Percentiles rank a stretch among this genome's conserved stretches.
phyloP scores from a whole-genome alignment of 2,113 vertebrate species.

The Callorhinus ursinus region DNA sequence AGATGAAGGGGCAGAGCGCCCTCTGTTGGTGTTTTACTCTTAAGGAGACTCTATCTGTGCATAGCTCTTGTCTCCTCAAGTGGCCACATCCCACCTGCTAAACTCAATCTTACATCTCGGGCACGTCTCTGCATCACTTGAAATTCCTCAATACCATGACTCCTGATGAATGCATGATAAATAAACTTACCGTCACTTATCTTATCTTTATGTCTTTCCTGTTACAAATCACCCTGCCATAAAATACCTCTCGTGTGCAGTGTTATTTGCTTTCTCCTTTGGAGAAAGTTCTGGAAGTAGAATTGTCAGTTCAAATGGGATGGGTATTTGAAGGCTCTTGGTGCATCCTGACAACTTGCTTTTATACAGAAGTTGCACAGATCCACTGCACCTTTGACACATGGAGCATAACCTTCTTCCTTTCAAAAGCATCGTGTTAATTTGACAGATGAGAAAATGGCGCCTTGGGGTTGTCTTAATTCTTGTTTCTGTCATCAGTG shows the following conservation, averaged over 20 bases:
- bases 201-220: neutral
- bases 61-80: fast-evolving
- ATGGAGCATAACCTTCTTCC: fast-evolving
- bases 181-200: neutral
- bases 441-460: neutral
- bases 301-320: neutral
- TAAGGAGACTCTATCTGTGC: neutral
- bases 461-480: fast-evolving
- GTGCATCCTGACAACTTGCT: fast-evolving
- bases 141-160: neutral
- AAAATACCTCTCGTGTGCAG: fast-evolving
- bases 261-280: neutral
- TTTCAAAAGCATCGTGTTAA: neutral
- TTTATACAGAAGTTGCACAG: fast-evolving
- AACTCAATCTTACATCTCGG: neutral
- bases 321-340: fast-evolving
- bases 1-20: fast-evolving
- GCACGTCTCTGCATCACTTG: neutral
- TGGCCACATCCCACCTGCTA: neutral
- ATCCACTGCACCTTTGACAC: neutral
- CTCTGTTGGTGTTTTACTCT: neutral
- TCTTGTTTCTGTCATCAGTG: neutral
- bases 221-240: neutral
- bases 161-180: neutral
- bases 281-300: neutral